Evolutionary conservation across 2,113 vertebrate genomes (phyloP).

Genomic region (Mellivora capensis): DNA sequence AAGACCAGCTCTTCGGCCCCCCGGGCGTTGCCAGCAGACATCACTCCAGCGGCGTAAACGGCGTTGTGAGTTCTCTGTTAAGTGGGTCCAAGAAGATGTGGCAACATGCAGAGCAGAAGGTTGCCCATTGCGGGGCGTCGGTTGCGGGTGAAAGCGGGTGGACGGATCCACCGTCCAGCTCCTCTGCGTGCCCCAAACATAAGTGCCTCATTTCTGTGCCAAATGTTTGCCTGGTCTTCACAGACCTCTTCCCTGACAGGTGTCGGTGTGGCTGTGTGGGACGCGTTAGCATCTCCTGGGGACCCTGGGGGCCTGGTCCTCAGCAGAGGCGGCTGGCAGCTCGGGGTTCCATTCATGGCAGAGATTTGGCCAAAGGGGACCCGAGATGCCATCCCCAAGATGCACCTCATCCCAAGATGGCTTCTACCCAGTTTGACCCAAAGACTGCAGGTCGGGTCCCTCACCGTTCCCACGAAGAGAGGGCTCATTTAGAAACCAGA

Average conservation of each 20-base stretch:
- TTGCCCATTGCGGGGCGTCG: neutral
- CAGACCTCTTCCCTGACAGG: neutral
- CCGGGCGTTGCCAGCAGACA: neutral
- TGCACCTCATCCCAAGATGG: neutral
- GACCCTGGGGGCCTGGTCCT: conserved; percentile 10
- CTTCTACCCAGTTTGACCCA: neutral
- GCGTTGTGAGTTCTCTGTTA: neutral
- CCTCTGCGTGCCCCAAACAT: conserved; percentile 65
- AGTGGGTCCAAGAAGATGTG: neutral
- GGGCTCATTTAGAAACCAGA: neutral
- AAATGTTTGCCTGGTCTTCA: conserved; percentile 51
- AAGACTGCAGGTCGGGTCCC: neutral
- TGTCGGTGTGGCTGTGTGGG: neutral
- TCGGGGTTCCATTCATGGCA: neutral
- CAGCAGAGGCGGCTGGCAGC: neutral
- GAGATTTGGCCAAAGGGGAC: neutral
- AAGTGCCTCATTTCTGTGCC: conserved; percentile 74
- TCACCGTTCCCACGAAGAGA: neutral
- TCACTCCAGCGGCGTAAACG: neutral
- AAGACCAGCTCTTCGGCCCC: neutral
- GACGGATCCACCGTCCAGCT: conserved; percentile 50
- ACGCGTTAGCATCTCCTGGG: neutral
- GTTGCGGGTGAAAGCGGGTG: neutral
- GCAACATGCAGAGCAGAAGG: neutral
- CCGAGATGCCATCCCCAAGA: neutral